Evolutionary conservation across 92 coral and sea anemone genomes (phyloP).

Genomic region (Zoanthus gigantus): DNA sequence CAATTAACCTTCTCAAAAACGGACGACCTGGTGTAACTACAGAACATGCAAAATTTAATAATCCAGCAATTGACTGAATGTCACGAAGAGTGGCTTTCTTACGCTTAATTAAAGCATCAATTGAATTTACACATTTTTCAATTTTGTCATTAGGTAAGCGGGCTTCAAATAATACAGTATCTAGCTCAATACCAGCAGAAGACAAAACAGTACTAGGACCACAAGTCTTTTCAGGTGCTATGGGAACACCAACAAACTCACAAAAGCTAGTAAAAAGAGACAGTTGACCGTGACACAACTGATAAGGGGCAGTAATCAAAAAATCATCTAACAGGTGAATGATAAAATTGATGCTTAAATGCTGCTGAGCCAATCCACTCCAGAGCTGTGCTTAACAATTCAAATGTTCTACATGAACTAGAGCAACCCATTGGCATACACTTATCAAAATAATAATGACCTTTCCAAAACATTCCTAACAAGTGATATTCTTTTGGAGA

Average conservation of each 20-base stretch:
- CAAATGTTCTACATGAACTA: conserved; percentile 53
- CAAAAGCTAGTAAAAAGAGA: conserved; percentile 36
- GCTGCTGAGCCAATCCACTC: conserved; percentile 47
- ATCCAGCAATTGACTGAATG: conserved; percentile 29
- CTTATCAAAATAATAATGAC: conserved; percentile 37
- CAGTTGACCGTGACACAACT: conserved; percentile 30
- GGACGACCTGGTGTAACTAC: conserved; percentile 53
- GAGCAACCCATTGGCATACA: conserved; percentile 60
- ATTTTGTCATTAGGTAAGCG: conserved; percentile 13
- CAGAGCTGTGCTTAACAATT: conserved; percentile 55
- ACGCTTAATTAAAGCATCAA: conserved; percentile 10
- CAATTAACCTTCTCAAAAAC: conserved; percentile 45
- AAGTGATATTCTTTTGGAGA: conserved; percentile 53
- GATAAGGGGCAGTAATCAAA: conserved; percentile 22
- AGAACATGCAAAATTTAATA: conserved; percentile 48
- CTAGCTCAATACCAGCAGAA: neutral
- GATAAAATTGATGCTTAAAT: conserved; percentile 15
- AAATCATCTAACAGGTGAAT: conserved; percentile 64
- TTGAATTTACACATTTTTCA: conserved; percentile 19
- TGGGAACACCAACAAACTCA: conserved; percentile 61
- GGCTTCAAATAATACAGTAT: neutral
- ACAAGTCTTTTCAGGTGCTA: conserved; percentile 63
- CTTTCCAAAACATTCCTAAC: conserved; percentile 60
- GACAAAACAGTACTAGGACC: neutral
- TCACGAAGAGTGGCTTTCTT: conserved; percentile 34